phyloP scores from a whole-genome alignment of 2,888 invertebrate genomes.

The Psylliodes chrysocephalus region DNA sequence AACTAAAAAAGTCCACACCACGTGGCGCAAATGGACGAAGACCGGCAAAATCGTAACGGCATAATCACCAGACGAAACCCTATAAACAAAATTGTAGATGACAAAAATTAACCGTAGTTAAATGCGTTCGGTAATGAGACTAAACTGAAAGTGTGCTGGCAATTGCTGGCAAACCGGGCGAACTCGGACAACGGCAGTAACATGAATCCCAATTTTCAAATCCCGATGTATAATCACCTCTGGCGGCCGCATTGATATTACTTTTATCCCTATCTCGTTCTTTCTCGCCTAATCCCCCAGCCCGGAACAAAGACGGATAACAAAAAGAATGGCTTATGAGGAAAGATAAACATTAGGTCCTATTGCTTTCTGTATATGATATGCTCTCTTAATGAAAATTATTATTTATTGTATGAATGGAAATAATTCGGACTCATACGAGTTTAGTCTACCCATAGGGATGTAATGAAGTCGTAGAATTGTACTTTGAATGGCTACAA shows the following conservation, averaged over 20 bases:
- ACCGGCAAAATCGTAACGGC: conserved; percentile 42
- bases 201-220: conserved; percentile 62
- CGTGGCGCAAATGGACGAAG: conserved; percentile 50
- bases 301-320: conserved; percentile 30
- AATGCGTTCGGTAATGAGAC: conserved; percentile 61
- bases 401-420: conserved; percentile 41
- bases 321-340: conserved; percentile 42
- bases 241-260: conserved; percentile 44
- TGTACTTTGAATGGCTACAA: conserved; percentile 24
- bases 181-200: conserved; percentile 56
- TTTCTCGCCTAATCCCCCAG: background rate
- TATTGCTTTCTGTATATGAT: conserved; percentile 45
- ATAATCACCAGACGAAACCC: conserved; percentile 51
- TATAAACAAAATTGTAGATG: conserved; percentile 63
- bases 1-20: conserved; percentile 46
- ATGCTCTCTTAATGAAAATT: conserved; percentile 46
- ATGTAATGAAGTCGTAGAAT: conserved; percentile 33
- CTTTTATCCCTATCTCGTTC: conserved; percentile 38
- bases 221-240: conserved; percentile 57
- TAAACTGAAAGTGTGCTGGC: conserved; percentile 59
- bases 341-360: conserved; percentile 46
- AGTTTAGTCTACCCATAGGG: conserved; percentile 20
- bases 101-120: conserved; percentile 63
- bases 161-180: conserved; percentile 45
- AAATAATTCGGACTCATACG: conserved; percentile 32